Conservation (phyloP, 1,140 invertebrate species). For the Rhopalosiphum maidis region DNA sequence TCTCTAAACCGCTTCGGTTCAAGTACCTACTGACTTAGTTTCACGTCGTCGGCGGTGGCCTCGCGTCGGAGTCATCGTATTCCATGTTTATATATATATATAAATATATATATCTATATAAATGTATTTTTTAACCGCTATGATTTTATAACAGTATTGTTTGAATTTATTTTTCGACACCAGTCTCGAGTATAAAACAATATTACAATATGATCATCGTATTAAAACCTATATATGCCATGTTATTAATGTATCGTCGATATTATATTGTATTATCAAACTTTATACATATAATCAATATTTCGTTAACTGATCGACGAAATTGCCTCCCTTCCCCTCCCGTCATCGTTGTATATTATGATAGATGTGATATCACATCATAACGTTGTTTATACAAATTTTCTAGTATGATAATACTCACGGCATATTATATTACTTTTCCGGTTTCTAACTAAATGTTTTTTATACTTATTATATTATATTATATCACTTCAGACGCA, state of each 20-base stretch:
- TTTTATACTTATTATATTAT: neutral
- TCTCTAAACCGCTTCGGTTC: constrained; percentile 57
- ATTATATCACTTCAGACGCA: neutral
- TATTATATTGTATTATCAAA: neutral
- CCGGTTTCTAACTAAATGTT: neutral
- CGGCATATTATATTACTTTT: neutral
- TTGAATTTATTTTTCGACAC: neutral
- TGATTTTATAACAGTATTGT: neutral
- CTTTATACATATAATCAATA: neutral
- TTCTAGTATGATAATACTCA: neutral
- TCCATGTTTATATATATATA: neutral
- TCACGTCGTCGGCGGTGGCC: constrained; percentile 35
- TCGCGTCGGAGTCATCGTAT: neutral
- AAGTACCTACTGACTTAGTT: constrained; percentile 58
- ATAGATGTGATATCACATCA: neutral
- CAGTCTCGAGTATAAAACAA: neutral
- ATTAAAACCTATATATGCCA: neutral
- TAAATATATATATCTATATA: neutral
- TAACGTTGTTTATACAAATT: neutral
- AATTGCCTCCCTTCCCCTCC: no score
- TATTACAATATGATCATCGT: neutral
- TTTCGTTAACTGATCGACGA: neutral
- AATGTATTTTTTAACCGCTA: neutral
- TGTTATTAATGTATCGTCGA: neutral
- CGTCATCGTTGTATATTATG: neutral